Evolutionary conservation across 2,888 invertebrate genomes (phyloP).

Genomic region (Netelia melanura): DNA sequence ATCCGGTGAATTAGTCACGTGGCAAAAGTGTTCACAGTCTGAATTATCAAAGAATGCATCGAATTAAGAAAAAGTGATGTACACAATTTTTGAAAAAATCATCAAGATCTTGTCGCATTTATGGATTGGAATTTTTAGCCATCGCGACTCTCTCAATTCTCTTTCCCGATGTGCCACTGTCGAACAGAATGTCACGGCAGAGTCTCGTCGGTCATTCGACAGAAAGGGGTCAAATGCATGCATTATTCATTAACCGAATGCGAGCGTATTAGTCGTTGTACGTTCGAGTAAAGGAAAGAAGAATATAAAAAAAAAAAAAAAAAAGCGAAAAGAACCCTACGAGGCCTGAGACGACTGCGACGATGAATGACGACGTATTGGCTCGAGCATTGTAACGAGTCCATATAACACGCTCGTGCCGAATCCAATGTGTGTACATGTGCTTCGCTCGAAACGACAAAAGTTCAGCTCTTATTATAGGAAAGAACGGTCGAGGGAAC

Average conservation of each 20-base stretch:
- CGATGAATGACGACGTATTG: constrained; percentile 65
- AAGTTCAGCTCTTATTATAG: constrained; percentile 25
- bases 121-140: constrained; percentile 24
- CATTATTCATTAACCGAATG: constrained; percentile 65
- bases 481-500: constrained; percentile 7
- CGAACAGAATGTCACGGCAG: not conserved
- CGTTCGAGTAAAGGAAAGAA: constrained; percentile 49
- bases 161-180: not conserved
- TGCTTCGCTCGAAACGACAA: constrained; percentile 3
- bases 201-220: constrained; percentile 60
- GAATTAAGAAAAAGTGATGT: not conserved
- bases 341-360: constrained; percentile 50
- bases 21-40: no score
- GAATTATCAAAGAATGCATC: no score
- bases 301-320: not conserved
- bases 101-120: constrained; percentile 14
- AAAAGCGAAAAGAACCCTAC: constrained; percentile 35
- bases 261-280: constrained; percentile 29
- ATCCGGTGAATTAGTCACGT: no score
- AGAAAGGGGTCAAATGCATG: constrained; percentile 66
- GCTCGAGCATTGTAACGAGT: constrained; percentile 18
- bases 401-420: not conserved
- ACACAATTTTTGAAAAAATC: not conserved
- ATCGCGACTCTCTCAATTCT: not conserved
- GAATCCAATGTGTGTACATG: not conserved